Base-by-base conservation (phyloP, 2,888 invertebrate genomes). In the Caenorhabditis parvicauda region DNA sequence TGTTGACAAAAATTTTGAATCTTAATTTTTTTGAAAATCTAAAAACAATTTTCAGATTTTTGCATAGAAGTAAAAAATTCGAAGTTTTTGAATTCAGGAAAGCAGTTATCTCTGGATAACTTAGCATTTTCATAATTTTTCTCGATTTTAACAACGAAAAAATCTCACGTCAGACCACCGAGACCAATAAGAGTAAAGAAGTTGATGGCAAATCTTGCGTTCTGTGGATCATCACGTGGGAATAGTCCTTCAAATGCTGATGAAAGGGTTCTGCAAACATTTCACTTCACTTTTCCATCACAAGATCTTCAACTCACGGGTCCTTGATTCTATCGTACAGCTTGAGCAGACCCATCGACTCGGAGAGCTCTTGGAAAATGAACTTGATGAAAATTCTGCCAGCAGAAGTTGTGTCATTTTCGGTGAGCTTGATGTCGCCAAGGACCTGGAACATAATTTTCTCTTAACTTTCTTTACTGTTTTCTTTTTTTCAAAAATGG, bases 371-470 rank as follows among this genome's bases (percentile, higher is more conserved):
- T 86, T 86, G 85, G 82, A 96, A 96, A 35, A 99, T 84, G 67
- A 94, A 94, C 84, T 98, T 98, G 55, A 98, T 91, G 81, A 95
- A 98, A 78, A 98, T 93, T 70, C 98, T 86, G 81, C 93, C 92
- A 0, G 95, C 93, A 69, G 94, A 94, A 0, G 94, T 94, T 0
- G 98, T 96, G 71, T 96, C 95, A 59, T 95, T 92, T 83, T 98
- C 95, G 75, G 92, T 96, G 48, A 98, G 83, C 76, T 89, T 89
- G 46, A 98, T 90, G 75, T 89, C 89, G 17, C 88, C 88, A 65
- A 98, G 82, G 0, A 91, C 92, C 82, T 90, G 70, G 39, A 54
- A 42, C 3, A 32, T n/a, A n/a, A n/a, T n/a, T n/a, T n/a, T n/a
- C n/a, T n/a, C n/a, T n/a, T n/a, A n/a, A n/a, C n/a, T n/a, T n/a